These are phyloP conservation scores for Zaprionus camerounensis DNA, from an alignment of 1,140 invertebrate species.

Conservation along the genomic window DNA sequence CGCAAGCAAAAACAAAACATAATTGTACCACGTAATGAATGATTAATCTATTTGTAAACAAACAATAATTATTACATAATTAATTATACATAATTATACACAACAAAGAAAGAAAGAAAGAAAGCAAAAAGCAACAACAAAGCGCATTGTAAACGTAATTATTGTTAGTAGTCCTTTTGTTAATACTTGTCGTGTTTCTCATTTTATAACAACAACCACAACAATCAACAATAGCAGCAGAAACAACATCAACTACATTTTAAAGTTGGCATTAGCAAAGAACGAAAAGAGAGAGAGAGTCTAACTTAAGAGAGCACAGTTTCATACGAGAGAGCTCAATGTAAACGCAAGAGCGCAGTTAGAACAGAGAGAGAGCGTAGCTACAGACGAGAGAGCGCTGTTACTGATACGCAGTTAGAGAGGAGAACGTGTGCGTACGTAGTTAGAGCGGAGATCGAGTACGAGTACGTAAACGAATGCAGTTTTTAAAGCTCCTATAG, in stretches of 20 bases:
- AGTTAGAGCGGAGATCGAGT: neutral
- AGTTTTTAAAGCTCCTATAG: slow-evolving; percentile 73
- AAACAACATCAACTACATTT: slow-evolving; percentile 25
- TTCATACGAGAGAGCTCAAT: too few relatives aligned
- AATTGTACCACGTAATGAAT: slow-evolving; percentile 66
- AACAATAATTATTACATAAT: slow-evolving; percentile 71
- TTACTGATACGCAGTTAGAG: neutral
- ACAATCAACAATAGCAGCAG: slow-evolving; percentile 27
- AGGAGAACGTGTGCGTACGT: neutral
- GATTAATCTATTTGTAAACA: slow-evolving; percentile 77
- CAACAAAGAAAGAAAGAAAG: slow-evolving; percentile 17
- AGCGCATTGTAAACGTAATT: slow-evolving; percentile 53
- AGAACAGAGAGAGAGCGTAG: too few relatives aligned
- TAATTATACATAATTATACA: slow-evolving; percentile 65
- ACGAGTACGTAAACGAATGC: slow-evolving; percentile 46
- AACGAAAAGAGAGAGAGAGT: neutral
- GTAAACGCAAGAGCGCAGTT: too few relatives aligned
- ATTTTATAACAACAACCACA: slow-evolving; percentile 40
- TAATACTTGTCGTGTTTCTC: slow-evolving; percentile 57
- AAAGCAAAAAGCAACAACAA: slow-evolving; percentile 25
- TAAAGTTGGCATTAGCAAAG: slow-evolving; percentile 30
- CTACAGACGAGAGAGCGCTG: too few relatives aligned
- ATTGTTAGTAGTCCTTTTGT: slow-evolving; percentile 69
- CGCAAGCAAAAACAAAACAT: slow-evolving; percentile 41
- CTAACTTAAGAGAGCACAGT: too few relatives aligned